Base-by-base conservation (phyloP, 2,888 invertebrate species). In the Temnothorax ravouxi region DNA sequence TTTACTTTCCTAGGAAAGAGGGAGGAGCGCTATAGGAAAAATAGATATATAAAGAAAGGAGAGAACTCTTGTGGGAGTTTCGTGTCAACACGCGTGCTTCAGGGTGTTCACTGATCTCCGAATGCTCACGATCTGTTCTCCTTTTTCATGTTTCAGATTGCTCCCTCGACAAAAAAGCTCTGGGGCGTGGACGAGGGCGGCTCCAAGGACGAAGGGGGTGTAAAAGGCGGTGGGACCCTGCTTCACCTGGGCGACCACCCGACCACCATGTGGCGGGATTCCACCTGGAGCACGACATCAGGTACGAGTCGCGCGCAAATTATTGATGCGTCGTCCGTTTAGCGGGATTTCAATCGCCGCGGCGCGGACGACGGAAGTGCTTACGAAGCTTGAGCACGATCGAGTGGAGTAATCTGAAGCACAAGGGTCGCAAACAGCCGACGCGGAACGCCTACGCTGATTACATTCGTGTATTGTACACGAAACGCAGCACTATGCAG, bases 271-370 rank as follows among this genome's bases (percentile, higher is more conserved):
- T 98, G 98, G 98, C 97, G 98, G 92, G 98, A 98, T 95, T 97
- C 98, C 83, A 98, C 98, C 92, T 98, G 98, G 98, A 98, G 98
- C 93, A 98, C 98, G 90, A 98, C 98, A 90, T 97, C 98, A 96
- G 97, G 98, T 97, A 96, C 74, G 62, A 72, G 83, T 44, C 5
- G 44, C 15, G 9, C 41, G n/a, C 72, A 41, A n/a, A 67, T 83
- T 25, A 18, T 13, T n/a, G 6, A 38, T 41, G 6, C 61, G n/a
- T 71, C 13, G 29, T 21, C 15, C 11, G 25, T 61, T 61, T 59
- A n/a, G 61, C 29, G 34, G 9, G 8, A 75, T 61, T 75, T 75
- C 18, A 25, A 72, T 62, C 34, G 18, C 13, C 64, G n/a, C 25
- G 18, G 18, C 64, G n/a, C 25, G 3, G 29, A 11, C 21, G 44